Conservation (phyloP, 2,797 vertebrate species). For the Diplodus sargus region DNA sequence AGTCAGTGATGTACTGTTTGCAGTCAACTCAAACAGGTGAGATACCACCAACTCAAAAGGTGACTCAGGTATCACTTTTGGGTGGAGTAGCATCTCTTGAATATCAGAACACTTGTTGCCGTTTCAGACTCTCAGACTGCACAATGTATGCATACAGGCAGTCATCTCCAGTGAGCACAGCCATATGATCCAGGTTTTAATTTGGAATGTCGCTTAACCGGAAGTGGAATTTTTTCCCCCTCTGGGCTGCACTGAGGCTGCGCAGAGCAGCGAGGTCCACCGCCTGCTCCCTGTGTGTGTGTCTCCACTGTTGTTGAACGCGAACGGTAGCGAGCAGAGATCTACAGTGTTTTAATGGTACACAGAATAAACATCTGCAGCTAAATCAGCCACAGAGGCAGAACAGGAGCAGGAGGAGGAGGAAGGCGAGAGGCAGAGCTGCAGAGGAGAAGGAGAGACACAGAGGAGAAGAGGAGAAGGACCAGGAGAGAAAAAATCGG, state of each 20-base stretch:
- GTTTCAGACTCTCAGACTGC: too few species aligned
- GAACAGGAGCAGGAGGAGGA: slow-evolving; percentile 2
- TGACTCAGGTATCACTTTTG: too few species aligned
- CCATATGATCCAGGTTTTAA: slow-evolving; percentile 23
- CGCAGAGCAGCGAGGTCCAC: slow-evolving; percentile 52
- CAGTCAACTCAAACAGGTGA: too few species aligned
- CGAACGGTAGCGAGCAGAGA: slow-evolving; percentile 2
- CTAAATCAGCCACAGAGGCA: slow-evolving; percentile 6
- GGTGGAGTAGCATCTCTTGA: too few species aligned
- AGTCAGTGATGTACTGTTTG: too few species aligned
- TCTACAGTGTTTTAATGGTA: neutral
- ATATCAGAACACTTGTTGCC: too few species aligned
- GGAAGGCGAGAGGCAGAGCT: slow-evolving; percentile 9
- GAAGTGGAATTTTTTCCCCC: neutral
- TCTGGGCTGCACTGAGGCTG: slow-evolving; percentile 52
- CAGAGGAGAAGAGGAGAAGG: slow-evolving; percentile 34
- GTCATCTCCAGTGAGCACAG: too few species aligned
- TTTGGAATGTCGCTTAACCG: slow-evolving; percentile 40
- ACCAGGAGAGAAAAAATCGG: slow-evolving; percentile 36
- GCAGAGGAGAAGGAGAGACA: slow-evolving; percentile 6
- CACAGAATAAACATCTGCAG: neutral
- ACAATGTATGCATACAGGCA: too few species aligned
- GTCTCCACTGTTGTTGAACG: slow-evolving; percentile 41
- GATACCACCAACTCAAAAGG: too few species aligned
- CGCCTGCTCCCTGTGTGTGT: slow-evolving; percentile 47